phyloP scores from a whole-genome alignment of 2,113 vertebrate species.

The Danionella cerebrum region DNA sequence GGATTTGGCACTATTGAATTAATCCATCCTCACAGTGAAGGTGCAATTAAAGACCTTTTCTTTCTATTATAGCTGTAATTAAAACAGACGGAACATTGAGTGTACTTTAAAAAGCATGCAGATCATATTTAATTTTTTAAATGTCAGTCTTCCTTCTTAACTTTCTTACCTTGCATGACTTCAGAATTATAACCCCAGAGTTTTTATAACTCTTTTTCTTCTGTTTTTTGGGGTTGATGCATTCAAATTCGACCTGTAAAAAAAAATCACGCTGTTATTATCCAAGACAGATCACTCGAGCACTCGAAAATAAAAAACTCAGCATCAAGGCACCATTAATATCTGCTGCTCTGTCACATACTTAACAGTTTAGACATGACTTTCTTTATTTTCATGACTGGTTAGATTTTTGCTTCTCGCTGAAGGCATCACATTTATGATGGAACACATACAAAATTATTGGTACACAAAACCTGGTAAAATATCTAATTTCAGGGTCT shows the following conservation, averaged over 20 bases:
- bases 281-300: not conserved
- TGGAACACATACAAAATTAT: too few species aligned
- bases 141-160: not conserved
- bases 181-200: conserved; percentile 86
- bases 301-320: too few species aligned
- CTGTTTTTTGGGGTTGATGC: conserved; percentile 96
- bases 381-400: too few species aligned
- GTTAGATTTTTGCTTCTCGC: too few species aligned
- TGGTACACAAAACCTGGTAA: too few species aligned
- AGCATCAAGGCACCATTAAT: too few species aligned
- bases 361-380: too few species aligned
- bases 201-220: conserved; percentile 96
- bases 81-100: conserved; percentile 4
- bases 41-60: conserved; percentile 10
- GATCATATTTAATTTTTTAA: conserved; percentile 13
- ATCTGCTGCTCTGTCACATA: too few species aligned
- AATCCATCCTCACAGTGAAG: conserved; percentile 21
- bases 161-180: conserved; percentile 82
- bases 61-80: conserved; percentile 13
- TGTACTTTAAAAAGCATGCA: conserved; percentile 23
- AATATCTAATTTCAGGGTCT: too few species aligned
- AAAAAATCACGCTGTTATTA: not conserved
- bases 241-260: conserved; percentile 82
- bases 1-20: conserved; percentile 25
- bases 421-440: too few species aligned